Evolutionary conservation across 2,113 vertebrate genomes (phyloP).

Genomic region (Pelecanoides urinatrix): DNA sequence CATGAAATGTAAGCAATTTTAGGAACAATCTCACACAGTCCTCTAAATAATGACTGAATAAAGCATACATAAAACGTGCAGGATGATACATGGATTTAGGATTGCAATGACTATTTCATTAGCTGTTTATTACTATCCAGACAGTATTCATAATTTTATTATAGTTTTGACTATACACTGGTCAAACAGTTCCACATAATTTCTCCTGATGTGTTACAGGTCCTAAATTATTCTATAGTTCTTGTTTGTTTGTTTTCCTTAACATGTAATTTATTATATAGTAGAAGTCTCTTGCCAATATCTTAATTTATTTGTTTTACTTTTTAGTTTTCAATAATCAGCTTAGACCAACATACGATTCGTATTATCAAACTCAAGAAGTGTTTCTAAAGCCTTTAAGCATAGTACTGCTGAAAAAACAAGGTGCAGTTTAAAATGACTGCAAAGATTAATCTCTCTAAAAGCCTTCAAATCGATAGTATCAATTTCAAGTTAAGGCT

Average conservation of each 20-base stretch:
- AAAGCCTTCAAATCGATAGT: neutral
- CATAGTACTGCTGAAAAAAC: neutral
- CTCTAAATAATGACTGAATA: neutral
- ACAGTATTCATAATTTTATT: neutral
- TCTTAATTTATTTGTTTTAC: neutral
- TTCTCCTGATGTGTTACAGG: neutral
- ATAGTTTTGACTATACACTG: neutral
- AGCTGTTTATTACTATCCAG: constrained; percentile 13
- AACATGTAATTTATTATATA: neutral
- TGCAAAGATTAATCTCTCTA: neutral
- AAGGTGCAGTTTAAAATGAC: neutral
- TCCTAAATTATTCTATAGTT: neutral
- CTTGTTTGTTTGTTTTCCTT: neutral
- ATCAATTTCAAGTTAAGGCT: constrained; percentile 30
- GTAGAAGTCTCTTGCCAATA: neutral
- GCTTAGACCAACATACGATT: neutral
- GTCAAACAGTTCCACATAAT: neutral
- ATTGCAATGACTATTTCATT: constrained; percentile 37
- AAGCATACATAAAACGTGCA: neutral
- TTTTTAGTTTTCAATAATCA: constrained; percentile 9
- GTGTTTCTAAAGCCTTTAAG: neutral
- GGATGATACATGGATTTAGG: neutral
- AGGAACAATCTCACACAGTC: neutral
- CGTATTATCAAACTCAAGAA: neutral
- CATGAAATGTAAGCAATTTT: neutral